These are phyloP conservation scores for Trypoxylon attenuatum DNA, from an alignment of 2,888 invertebrate species.

Conservation along the genomic window DNA sequence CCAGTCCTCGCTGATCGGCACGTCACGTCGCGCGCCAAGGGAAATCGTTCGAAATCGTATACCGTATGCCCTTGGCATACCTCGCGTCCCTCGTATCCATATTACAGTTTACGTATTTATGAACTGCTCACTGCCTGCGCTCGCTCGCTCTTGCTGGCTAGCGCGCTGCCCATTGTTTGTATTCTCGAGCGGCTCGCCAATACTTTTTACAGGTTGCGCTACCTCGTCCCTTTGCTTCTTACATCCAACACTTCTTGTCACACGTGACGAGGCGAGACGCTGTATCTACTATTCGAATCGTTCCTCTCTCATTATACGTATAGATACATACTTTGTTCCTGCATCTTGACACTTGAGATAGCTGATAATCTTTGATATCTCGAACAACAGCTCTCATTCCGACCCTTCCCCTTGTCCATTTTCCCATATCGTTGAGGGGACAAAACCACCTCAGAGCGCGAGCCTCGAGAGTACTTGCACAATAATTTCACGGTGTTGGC, in stretches of 20 bases:
- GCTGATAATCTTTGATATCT: no score
- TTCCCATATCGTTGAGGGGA: no score
- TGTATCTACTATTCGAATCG: no score
- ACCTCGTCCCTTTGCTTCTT: no score
- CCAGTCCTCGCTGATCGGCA: constrained; percentile 51
- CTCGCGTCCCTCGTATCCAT: constrained; percentile 67
- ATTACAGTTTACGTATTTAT: constrained; percentile 69
- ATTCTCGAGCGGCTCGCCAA: constrained; percentile 59
- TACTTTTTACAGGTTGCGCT: constrained; percentile 39
- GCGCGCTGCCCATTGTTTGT: constrained; percentile 69
- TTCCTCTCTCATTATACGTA: no score
- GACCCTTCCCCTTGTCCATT: no score
- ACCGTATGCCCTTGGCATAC: constrained; percentile 55
- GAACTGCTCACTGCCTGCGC: constrained; percentile 74
- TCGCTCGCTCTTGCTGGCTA: constrained; percentile 68
- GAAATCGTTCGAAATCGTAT: constrained; percentile 48
- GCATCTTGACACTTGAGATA: no score
- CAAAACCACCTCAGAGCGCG: constrained; percentile 32
- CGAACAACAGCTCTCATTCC: no score
- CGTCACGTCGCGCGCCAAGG: constrained; percentile 52
- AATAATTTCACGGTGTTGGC: constrained; percentile 56
- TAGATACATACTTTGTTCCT: no score
- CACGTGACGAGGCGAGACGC: no score
- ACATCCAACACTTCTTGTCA: no score
- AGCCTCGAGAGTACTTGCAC: constrained; percentile 63